Evolutionary conservation across 2,888 invertebrate species (phyloP).

Genomic region (Thelaira solivaga): DNA sequence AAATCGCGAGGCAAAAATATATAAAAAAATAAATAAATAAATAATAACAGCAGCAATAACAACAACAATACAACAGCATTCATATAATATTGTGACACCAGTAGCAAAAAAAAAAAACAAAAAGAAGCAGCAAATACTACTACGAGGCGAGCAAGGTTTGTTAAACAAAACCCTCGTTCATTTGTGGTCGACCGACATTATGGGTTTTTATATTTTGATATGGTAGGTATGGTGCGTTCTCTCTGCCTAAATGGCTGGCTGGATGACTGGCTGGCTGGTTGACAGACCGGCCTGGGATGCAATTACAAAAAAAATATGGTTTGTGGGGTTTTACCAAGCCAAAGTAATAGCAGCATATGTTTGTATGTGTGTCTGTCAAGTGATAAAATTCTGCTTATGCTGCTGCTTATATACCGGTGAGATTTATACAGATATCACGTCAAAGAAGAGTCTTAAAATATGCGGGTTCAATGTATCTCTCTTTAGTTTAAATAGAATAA

Average conservation of each 20-base stretch:
- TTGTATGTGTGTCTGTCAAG: no score
- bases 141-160: no score
- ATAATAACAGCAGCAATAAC: neutral
- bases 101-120: slow-evolving; percentile 2
- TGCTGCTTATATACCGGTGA: slow-evolving; percentile 10
- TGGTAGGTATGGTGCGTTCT: slow-evolving; percentile 23
- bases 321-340: slow-evolving; percentile 9
- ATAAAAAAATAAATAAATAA: neutral
- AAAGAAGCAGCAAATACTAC: slow-evolving; percentile 44
- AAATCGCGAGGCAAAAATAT: slow-evolving; percentile 34
- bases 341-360: neutral
- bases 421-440: slow-evolving; percentile 1
- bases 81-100: slow-evolving; percentile 58
- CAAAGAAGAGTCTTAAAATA: slow-evolving; percentile 34
- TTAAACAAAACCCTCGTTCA: slow-evolving; percentile 58
- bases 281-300: slow-evolving; percentile 9
- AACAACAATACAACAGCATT: slow-evolving; percentile 30
- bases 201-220: no score
- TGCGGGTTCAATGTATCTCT: slow-evolving; percentile 58
- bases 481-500: slow-evolving; percentile 1
- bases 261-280: neutral
- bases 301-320: neutral
- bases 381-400: slow-evolving; percentile 14
- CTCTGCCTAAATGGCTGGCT: slow-evolving; percentile 25
- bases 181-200: slow-evolving; percentile 61